A percentile compares a stretch with the other conserved stretches of the same genome.
phyloP scores from a whole-genome alignment of 2,113 vertebrate genomes.

The Numida meleagris region DNA sequence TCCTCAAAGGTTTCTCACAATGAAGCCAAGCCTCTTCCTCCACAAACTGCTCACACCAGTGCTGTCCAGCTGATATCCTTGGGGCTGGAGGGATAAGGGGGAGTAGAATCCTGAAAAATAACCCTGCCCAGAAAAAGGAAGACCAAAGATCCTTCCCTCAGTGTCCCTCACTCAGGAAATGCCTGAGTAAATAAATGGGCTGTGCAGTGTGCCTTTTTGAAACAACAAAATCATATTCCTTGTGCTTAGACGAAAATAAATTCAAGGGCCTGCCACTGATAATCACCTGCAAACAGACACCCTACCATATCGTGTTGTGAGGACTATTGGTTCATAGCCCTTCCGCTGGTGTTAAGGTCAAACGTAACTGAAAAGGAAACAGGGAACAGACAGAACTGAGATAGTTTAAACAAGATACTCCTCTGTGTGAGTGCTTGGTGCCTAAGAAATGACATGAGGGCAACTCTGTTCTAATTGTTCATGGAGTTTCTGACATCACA shows the following conservation, averaged over 20 bases:
- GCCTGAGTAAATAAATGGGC: conserved; percentile 53
- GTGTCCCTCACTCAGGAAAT: conserved; percentile 19
- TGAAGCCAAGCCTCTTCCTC: background rate
- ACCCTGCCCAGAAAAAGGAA: background rate
- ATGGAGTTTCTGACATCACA: background rate
- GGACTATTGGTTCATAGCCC: background rate
- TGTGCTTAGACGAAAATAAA: background rate
- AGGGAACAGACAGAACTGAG: background rate
- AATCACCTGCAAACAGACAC: background rate
- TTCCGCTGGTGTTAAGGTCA: conserved; percentile 11
- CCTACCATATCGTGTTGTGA: background rate
- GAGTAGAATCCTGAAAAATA: background rate
- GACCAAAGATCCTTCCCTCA: background rate
- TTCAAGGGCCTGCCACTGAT: background rate
- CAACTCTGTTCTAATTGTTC: background rate
- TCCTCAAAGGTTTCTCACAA: background rate
- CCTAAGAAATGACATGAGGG: background rate
- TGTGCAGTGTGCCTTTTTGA: background rate
- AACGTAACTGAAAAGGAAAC: conserved; percentile 31
- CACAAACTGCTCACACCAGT: background rate
- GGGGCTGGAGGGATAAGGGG: background rate
- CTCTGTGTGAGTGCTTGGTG: background rate
- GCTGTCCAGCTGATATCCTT: background rate
- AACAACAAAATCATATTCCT: background rate
- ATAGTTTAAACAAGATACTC: conserved; percentile 36